A percentile compares a stretch with the other conserved stretches of the same genome.
These are phyloP conservation scores for Drosophila bunnanda DNA, from an alignment of 2,888 invertebrate species.

Conservation along the genomic window DNA sequence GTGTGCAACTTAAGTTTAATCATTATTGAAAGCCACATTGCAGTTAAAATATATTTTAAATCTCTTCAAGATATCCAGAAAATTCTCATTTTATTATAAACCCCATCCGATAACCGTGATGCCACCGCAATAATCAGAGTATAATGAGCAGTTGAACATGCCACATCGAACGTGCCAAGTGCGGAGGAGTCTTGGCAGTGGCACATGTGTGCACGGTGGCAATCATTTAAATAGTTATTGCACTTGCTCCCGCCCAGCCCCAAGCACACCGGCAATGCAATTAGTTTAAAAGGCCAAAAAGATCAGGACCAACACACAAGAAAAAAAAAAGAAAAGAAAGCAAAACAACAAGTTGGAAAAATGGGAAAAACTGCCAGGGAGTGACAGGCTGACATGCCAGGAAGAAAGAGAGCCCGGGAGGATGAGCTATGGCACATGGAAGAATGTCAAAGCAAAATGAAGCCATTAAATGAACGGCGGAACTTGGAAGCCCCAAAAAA, in stretches of 20 bases:
- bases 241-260: conserved; percentile 59
- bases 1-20: background rate
- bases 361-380: conserved; percentile 35
- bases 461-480: conserved; percentile 79
- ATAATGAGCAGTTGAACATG: conserved; percentile 26
- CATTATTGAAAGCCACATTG: background rate
- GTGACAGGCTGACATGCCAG: conserved; percentile 71
- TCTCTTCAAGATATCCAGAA: background rate
- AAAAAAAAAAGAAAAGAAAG: conserved; percentile 38
- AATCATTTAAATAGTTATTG: conserved; percentile 79
- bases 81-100: background rate
- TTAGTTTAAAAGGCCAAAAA: conserved; percentile 76
- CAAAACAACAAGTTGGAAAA: conserved; percentile 16
- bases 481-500: conserved; percentile 56
- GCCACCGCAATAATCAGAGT: conserved; percentile 11
- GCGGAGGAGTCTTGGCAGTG: conserved; percentile 20
- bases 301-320: conserved; percentile 46
- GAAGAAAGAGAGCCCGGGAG: conserved; percentile 6
- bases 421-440: conserved; percentile 62
- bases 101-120: background rate
- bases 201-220: conserved; percentile 43
- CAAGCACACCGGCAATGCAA: conserved; percentile 66
- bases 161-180: conserved; percentile 29
- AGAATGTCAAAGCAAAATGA: conserved; percentile 80
- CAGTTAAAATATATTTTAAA: background rate